phyloP scores from a whole-genome alignment of 1,140 invertebrate genomes.

The Procambarus virginalis region DNA sequence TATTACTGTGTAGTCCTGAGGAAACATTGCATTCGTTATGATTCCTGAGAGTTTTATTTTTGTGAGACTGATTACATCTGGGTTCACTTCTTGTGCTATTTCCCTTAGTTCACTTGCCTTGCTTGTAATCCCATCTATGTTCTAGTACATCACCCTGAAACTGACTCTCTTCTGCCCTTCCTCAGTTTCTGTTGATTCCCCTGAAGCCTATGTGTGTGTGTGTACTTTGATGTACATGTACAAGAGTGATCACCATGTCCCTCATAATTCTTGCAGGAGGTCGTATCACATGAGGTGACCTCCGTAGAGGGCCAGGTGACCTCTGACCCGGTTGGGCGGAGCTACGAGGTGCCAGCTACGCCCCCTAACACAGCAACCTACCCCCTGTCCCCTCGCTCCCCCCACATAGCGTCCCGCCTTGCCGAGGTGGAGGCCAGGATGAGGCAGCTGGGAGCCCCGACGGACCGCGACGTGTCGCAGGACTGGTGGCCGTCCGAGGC shows the following conservation, averaged over 20 bases:
- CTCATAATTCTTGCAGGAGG: not conserved
- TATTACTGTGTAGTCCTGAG: too few species aligned
- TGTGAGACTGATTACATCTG: too few species aligned
- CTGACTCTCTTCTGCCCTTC: too few species aligned
- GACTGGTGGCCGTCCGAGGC: conserved; percentile 41
- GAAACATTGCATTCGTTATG: too few species aligned
- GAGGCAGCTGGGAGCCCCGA: conserved; percentile 10
- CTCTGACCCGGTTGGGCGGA: not conserved
- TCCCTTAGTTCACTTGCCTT: too few species aligned
- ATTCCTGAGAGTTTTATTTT: too few species aligned
- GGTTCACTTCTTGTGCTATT: too few species aligned
- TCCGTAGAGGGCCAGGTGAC: not conserved
- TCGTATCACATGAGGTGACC: not conserved
- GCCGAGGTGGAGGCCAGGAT: conserved; percentile 55
- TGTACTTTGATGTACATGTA: too few species aligned
- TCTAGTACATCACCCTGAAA: too few species aligned
- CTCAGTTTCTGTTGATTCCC: too few species aligned
- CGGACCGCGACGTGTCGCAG: conserved; percentile 16
- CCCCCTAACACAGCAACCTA: conserved; percentile 58
- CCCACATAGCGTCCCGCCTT: conserved; percentile 38
- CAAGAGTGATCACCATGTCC: not conserved
- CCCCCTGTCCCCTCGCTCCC: conserved; percentile 19
- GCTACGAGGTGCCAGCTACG: conserved; percentile 42
- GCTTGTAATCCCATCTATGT: too few species aligned
- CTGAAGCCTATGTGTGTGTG: too few species aligned